These are phyloP conservation scores for Yponomeuta evonymella DNA, from an alignment of 2,888 invertebrate species.

Conservation along the genomic window DNA sequence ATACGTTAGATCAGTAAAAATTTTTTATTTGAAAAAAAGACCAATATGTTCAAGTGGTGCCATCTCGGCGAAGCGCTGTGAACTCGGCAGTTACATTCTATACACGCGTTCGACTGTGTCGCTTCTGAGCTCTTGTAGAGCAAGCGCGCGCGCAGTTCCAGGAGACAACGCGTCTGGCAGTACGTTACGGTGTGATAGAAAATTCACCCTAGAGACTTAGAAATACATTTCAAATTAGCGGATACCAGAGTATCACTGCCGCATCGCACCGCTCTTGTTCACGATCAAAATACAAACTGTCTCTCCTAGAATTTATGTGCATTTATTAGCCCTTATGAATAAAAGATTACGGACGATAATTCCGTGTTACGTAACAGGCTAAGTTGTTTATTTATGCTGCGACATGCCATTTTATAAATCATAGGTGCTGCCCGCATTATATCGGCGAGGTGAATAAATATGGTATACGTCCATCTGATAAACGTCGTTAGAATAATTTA, in stretches of 20 bases:
- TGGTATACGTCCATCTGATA: neutral
- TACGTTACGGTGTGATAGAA: neutral
- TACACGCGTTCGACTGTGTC: neutral
- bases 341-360: constrained; percentile 27
- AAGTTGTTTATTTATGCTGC: constrained; percentile 25
- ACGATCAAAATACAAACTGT: constrained; percentile 6
- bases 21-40: neutral
- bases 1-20: too few relatives aligned
- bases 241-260: neutral
- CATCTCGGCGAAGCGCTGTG: neutral
- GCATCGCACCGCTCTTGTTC: neutral
- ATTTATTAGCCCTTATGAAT: constrained; percentile 28
- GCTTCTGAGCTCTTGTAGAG: neutral
- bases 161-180: constrained; percentile 5
- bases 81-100: constrained; percentile 10
- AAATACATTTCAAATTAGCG: neutral
- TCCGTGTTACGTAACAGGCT: constrained; percentile 30
- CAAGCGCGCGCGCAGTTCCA: neutral
- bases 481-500: constrained; percentile 3
- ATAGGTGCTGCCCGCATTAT: constrained; percentile 26
- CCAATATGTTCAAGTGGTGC: neutral
- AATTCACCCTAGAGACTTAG: neutral
- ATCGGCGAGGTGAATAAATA: constrained; percentile 2
- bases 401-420: constrained; percentile 33
- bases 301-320: constrained; percentile 16